A percentile compares a stretch with the other conserved stretches of the same genome.
Evolutionary conservation across 2,888 invertebrate species (phyloP).

Genomic region (Cheilosia grossa): DNA sequence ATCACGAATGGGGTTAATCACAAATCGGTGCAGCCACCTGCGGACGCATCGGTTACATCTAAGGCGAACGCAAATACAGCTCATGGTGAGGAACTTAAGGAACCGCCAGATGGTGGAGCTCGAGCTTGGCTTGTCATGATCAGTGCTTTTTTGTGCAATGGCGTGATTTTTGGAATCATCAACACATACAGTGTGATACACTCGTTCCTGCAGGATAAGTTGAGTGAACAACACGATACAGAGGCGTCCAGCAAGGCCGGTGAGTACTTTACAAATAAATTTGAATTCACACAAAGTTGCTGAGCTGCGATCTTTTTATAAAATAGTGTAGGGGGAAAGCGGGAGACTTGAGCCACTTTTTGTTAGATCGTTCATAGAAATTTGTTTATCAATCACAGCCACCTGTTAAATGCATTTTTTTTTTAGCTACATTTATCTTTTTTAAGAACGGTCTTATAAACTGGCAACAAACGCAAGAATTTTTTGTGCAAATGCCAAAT

Average conservation of each 20-base stretch:
- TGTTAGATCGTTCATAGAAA: too few species aligned
- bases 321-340: too few species aligned
- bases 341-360: too few species aligned
- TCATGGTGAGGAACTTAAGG: constrained; percentile 78
- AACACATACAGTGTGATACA: constrained; percentile 94
- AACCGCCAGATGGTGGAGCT: constrained; percentile 89
- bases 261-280: constrained; percentile 84
- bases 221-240: constrained; percentile 86
- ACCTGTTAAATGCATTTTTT: too few species aligned
- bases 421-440: too few species aligned
- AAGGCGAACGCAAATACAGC: constrained; percentile 26
- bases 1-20: constrained; percentile 59
- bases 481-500: too few species aligned
- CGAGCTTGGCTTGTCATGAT: constrained; percentile 92
- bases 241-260: constrained; percentile 93
- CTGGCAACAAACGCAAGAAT: too few species aligned
- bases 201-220: constrained; percentile 86
- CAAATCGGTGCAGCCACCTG: constrained; percentile 30
- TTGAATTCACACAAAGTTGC: neutral
- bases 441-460: too few species aligned
- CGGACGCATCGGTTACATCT: constrained; percentile 4
- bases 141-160: constrained; percentile 94
- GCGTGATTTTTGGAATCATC: constrained; percentile 94
- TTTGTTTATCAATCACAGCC: too few species aligned
- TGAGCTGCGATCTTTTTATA: too few species aligned